Conservation (phyloP, 2,113 vertebrate species). For the Catharus bicknelli region DNA sequence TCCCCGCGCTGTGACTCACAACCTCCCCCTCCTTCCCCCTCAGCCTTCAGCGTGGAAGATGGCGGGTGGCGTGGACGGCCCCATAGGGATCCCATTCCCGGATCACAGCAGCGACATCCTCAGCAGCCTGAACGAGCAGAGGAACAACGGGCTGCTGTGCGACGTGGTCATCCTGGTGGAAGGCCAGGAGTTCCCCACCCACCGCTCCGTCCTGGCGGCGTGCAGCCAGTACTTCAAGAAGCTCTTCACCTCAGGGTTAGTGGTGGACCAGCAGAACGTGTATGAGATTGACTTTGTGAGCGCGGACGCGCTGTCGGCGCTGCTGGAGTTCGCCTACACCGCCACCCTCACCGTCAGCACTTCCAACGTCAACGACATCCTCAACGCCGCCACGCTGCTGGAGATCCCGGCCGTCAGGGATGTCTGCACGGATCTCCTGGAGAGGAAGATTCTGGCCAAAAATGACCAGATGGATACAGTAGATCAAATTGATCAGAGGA, state of each 20-base stretch:
- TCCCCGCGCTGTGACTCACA: background rate
- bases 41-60: slow-evolving; percentile 75
- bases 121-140: slow-evolving; percentile 92
- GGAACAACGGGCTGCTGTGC: slow-evolving; percentile 90
- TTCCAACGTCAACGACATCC: slow-evolving; percentile 90
- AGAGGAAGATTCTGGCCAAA: slow-evolving; percentile 91
- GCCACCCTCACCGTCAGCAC: slow-evolving; percentile 96
- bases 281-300: slow-evolving; percentile 96
- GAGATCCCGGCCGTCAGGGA: slow-evolving; percentile 93
- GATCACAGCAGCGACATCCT: slow-evolving; percentile 97
- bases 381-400: slow-evolving; percentile 91
- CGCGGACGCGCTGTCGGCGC: slow-evolving; percentile 88
- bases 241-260: slow-evolving; percentile 94
- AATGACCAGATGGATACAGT: slow-evolving; percentile 77
- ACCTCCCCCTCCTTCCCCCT: background rate
- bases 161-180: slow-evolving; percentile 94
- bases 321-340: slow-evolving; percentile 98
- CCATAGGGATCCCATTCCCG: slow-evolving; percentile 97
- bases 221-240: slow-evolving; percentile 98
- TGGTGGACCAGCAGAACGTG: slow-evolving; percentile 93
- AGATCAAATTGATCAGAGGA: slow-evolving; percentile 85
- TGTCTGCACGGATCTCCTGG: slow-evolving; percentile 95
- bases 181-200: slow-evolving; percentile 93
- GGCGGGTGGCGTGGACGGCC: slow-evolving; percentile 90
- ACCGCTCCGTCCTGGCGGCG: slow-evolving; percentile 96